Percentiles rank a stretch among this genome's conserved stretches.
These are phyloP conservation scores for Drosophila melanogaster DNA, from an alignment of 1,140 invertebrate genomes.

Conservation along the genomic window DNA sequence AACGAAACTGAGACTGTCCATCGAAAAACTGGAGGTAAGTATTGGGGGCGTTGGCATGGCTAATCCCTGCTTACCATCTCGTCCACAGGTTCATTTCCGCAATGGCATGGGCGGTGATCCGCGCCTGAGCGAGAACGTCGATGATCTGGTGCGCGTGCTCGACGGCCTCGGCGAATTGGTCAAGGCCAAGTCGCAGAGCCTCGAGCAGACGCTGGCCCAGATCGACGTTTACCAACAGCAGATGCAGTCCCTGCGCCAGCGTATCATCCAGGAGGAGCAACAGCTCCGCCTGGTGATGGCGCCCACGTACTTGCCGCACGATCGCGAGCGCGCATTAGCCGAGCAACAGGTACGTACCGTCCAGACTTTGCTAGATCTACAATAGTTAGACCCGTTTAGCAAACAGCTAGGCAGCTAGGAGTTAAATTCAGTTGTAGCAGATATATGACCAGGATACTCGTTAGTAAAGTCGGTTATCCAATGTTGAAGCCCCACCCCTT, in stretches of 20 bases:
- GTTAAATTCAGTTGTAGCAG: constrained; percentile 25
- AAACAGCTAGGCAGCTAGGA: constrained; percentile 25
- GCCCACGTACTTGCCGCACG: constrained; percentile 92
- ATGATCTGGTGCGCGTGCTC: constrained; percentile 87
- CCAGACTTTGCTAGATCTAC: constrained; percentile 26
- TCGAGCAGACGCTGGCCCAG: constrained; percentile 92
- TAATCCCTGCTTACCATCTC: constrained; percentile 11
- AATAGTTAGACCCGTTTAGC: constrained; percentile 44
- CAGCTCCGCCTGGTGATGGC: constrained; percentile 92
- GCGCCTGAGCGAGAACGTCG: constrained; percentile 89
- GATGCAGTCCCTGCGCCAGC: constrained; percentile 92
- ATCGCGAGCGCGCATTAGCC: constrained; percentile 92
- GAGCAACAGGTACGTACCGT: constrained; percentile 95
- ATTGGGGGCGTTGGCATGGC: constrained; percentile 7
- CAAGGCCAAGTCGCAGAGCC: constrained; percentile 88
- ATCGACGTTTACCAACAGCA: constrained; percentile 95
- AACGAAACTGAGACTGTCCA: constrained; percentile 95
- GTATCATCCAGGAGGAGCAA: constrained; percentile 94
- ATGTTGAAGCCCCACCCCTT: neutral
- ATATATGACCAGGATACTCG: constrained; percentile 35
- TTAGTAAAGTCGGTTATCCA: constrained; percentile 23
- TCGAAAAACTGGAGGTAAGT: constrained; percentile 94
- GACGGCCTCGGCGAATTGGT: constrained; percentile 88
- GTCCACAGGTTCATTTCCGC: constrained; percentile 92
- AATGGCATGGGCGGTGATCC: constrained; percentile 92